Base-by-base conservation (phyloP, 2,888 invertebrate genomes). In the Stegana nigrithorax region DNA sequence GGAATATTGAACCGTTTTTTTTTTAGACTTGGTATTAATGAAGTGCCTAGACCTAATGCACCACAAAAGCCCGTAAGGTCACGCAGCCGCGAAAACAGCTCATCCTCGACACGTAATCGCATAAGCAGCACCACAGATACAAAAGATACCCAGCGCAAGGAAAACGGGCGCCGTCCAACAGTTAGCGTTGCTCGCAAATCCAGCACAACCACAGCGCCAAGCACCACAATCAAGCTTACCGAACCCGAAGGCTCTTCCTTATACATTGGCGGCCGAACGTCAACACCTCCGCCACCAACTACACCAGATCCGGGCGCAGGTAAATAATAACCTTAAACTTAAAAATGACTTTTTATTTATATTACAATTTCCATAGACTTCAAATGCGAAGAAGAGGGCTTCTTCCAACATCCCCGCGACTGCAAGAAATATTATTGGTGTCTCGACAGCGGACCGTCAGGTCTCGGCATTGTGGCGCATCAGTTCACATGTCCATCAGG, bases 371-470 rank as follows among this genome's bases (percentile, higher is more conserved):
- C 53, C 44, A 19, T n/a, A 92, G 95, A 93, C 81, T 96, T 96
- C 85, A 94, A 94, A 82, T 96, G 96, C 83, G 92, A 91, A 74
- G 96, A 96, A 69, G 96, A 96, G 87, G 96, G 96, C 2, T 96
- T 96, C 87, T 96, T 91, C 87, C 91, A 92, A 14, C 95, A 96
- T 86, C 96, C 96, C 0, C 89, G 93, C 42, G 96, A 96, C 84
- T 96, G 96, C 85, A 95, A 95, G 84, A 96, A 96, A 83, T 96
- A 96, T 82, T 96, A 94, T 87, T 96, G 96, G 96, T 96, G 96
- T 81, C 87, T 96, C 68, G 95, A 95, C 82, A 93, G 92, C 74
- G 94, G 94, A 2, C 92, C 95, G 0, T 93, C 95, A 0, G 93
- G 95, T 78, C 88, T 95, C 17, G 96, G 96, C 67, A 92, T 96